Evolutionary conservation across 2,113 vertebrate species (phyloP).

Genomic region (Lagopus muta): DNA sequence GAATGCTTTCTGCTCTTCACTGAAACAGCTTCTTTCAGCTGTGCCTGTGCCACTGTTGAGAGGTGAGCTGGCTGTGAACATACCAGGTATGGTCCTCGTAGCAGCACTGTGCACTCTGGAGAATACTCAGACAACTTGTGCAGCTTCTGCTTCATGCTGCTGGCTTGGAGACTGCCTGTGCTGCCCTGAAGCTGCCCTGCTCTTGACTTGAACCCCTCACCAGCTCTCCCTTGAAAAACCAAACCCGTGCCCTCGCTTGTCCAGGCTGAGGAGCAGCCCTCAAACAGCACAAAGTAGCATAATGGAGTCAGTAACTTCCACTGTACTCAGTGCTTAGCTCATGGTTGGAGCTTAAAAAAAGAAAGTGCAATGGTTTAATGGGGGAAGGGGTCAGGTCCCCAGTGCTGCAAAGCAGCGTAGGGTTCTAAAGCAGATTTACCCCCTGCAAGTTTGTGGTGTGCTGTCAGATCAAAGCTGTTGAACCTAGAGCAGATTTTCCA

Average conservation of each 20-base stretch:
- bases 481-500: neutral
- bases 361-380: neutral
- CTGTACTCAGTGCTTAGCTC: neutral
- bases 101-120: neutral
- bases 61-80: neutral
- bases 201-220: neutral
- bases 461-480: neutral
- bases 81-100: neutral
- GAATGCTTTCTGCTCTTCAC: neutral
- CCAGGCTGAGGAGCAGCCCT: neutral
- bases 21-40: neutral
- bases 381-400: neutral
- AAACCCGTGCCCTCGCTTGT: neutral
- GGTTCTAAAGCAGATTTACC: neutral
- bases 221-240: neutral
- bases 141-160: neutral
- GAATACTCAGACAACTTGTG: neutral
- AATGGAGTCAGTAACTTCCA: neutral
- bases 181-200: neutral
- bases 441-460: neutral
- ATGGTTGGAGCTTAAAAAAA: neutral
- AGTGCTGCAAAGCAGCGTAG: neutral
- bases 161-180: rapidly evolving
- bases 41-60: neutral
- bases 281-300: neutral